A percentile compares a stretch with the other conserved stretches of the same genome.
Evolutionary conservation across 2,797 vertebrate species (phyloP).

Genomic region (Phoxinus dragarum): DNA sequence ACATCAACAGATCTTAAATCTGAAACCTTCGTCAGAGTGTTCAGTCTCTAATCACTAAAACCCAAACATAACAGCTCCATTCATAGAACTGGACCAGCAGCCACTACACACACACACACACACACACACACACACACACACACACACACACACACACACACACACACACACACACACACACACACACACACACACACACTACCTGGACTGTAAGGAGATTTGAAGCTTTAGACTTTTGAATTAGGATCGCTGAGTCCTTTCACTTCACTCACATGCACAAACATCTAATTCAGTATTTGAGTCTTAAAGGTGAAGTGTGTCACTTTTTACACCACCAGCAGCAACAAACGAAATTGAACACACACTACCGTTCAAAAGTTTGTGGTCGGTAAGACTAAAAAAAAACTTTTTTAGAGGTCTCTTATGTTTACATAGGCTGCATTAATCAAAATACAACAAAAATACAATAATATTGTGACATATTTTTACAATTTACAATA

Average conservation of each 20-base stretch:
- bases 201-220: constrained; percentile 22
- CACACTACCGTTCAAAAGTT: not conserved
- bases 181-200: too few species aligned
- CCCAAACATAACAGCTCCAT: constrained; percentile 25
- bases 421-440: not conserved
- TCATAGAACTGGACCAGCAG: constrained; percentile 18
- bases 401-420: too few species aligned
- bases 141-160: too few species aligned
- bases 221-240: constrained; percentile 14
- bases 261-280: constrained; percentile 5
- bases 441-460: not conserved
- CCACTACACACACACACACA: constrained; percentile 2
- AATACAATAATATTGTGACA: not conserved
- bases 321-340: not conserved
- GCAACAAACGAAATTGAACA: not conserved
- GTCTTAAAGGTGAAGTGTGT: not conserved
- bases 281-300: constrained; percentile 20
- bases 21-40: not conserved
- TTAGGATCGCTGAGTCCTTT: constrained; percentile 12
- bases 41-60: constrained; percentile 27
- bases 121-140: not conserved
- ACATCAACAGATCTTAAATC: constrained; percentile 29
- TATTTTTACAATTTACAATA: not conserved
- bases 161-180: too few species aligned
- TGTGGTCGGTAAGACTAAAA: not conserved